These are phyloP conservation scores for Octonoba sinensis DNA, from an alignment of 2,888 invertebrate genomes.

Conservation along the genomic window DNA sequence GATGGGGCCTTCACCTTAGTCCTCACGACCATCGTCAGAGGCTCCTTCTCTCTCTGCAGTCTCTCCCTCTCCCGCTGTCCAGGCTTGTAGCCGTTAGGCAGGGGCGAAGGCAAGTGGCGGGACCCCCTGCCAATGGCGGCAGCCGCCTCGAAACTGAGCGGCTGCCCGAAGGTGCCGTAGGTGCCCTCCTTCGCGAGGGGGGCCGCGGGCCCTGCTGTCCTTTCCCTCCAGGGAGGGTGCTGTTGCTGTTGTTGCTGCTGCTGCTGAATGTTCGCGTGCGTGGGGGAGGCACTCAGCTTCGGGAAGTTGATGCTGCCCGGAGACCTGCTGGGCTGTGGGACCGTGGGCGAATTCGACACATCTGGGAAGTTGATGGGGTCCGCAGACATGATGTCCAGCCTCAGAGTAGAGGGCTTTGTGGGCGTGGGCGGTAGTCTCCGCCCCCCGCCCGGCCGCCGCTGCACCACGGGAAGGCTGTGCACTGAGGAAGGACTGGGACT, in stretches of 20 bases:
- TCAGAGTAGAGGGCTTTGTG: slow-evolving; percentile 91
- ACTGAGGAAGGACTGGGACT: slow-evolving; percentile 71
- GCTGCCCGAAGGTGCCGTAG: slow-evolving; percentile 67
- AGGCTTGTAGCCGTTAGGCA: slow-evolving; percentile 83
- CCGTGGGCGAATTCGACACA: slow-evolving; percentile 72
- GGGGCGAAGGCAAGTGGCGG: slow-evolving; percentile 81
- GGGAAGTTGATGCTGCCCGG: slow-evolving; percentile 83
- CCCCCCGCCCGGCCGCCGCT: slow-evolving; percentile 37
- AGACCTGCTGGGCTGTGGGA: slow-evolving; percentile 69
- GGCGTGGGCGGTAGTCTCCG: slow-evolving; percentile 90
- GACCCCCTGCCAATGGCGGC: slow-evolving; percentile 81
- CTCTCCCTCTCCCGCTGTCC: slow-evolving; percentile 52
- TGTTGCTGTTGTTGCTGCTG: slow-evolving; percentile 32
- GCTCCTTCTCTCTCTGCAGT: slow-evolving; percentile 32
- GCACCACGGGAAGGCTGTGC: slow-evolving; percentile 63
- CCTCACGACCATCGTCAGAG: slow-evolving; percentile 53
- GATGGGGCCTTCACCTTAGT: slow-evolving; percentile 43
- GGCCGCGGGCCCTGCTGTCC: slow-evolving; percentile 41
- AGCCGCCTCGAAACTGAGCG: slow-evolving; percentile 84
- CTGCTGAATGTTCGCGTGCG: slow-evolving; percentile 75
- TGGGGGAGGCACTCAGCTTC: slow-evolving; percentile 94
- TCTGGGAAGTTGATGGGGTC: slow-evolving; percentile 70
- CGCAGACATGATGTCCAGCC: slow-evolving; percentile 68
- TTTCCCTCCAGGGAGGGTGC: slow-evolving; percentile 54
- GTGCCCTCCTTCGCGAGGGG: slow-evolving; percentile 9